A percentile compares a stretch with the other conserved stretches of the same genome.
Conservation (phyloP, 1,140 invertebrate genomes). For the Araneus ventricosus region DNA sequence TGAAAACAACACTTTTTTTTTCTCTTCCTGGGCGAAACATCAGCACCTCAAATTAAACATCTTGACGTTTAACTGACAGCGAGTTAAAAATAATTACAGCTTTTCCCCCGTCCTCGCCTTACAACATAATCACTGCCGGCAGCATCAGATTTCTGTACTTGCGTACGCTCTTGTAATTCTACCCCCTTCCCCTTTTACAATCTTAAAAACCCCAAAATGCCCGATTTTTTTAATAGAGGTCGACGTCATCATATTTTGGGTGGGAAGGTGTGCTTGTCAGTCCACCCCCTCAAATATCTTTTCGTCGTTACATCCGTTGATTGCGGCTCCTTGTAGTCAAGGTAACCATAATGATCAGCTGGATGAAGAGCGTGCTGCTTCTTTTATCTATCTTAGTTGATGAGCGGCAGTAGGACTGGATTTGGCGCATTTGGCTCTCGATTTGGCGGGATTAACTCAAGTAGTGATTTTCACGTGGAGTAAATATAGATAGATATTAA, state of each 20-base stretch:
- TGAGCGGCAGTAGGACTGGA: not conserved
- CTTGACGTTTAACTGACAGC: constrained; percentile 71
- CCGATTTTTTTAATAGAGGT: constrained; percentile 56
- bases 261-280: constrained; percentile 34
- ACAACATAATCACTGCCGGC: constrained; percentile 69
- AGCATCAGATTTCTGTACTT: constrained; percentile 57
- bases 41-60: constrained; percentile 73
- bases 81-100: constrained; percentile 70
- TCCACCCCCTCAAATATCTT: constrained; percentile 70
- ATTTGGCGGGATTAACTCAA: not conserved
- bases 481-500: too few relatives aligned
- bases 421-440: constrained; percentile 21
- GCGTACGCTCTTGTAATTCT: constrained; percentile 3
- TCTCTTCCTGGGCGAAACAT: constrained; percentile 35
- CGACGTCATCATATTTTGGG: constrained; percentile 53
- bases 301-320: constrained; percentile 58
- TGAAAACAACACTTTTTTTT: constrained; percentile 49
- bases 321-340: constrained; percentile 69
- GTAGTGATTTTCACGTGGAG: too few relatives aligned
- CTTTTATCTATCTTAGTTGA: constrained; percentile 72
- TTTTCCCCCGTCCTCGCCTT: constrained; percentile 15
- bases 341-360: constrained; percentile 75
- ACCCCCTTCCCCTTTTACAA: constrained; percentile 43
- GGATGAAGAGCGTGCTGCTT: constrained; percentile 49
- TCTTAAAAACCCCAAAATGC: constrained; percentile 69